Conservation (phyloP, 1,140 invertebrate species). For the Watersipora subatra region DNA sequence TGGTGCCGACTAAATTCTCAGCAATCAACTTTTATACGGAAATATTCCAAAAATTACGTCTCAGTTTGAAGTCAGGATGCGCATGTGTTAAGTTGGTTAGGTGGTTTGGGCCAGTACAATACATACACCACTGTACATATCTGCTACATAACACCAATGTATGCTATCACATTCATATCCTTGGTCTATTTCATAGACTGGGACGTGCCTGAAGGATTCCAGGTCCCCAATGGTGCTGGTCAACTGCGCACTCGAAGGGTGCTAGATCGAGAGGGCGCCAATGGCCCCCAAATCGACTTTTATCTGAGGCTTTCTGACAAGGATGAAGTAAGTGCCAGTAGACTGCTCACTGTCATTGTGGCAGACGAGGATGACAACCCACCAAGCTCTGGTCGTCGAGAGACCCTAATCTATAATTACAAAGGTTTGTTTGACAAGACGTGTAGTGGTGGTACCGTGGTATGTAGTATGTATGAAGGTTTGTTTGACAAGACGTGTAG, state of each 20-base stretch:
- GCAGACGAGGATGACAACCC: slow-evolving; percentile 94
- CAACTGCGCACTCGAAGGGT: background rate
- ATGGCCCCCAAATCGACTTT: background rate
- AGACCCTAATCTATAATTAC: slow-evolving; percentile 93
- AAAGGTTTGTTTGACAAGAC: slow-evolving; percentile 55
- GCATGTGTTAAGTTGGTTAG: too few species aligned
- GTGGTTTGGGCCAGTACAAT: too few species aligned
- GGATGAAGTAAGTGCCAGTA: slow-evolving; percentile 69
- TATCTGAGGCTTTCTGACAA: background rate
- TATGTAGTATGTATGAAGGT: too few species aligned
- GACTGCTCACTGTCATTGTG: slow-evolving; percentile 83
- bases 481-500: too few species aligned
- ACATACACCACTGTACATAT: too few species aligned
- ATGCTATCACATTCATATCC: too few species aligned
- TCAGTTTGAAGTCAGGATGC: too few species aligned
- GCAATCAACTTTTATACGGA: too few species aligned
- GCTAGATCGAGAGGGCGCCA: background rate
- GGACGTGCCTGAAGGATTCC: background rate
- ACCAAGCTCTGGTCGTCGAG: slow-evolving; percentile 88
- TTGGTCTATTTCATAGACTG: background rate
- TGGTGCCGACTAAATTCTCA: too few species aligned
- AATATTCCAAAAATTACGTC: too few species aligned
- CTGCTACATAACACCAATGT: too few species aligned
- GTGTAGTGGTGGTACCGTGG: too few species aligned
- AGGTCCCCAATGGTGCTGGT: background rate